Percentiles rank a stretch among this genome's conserved stretches.
phyloP scores from a whole-genome alignment of 2,888 invertebrate genomes.

The Patella ulyssiponensis region DNA sequence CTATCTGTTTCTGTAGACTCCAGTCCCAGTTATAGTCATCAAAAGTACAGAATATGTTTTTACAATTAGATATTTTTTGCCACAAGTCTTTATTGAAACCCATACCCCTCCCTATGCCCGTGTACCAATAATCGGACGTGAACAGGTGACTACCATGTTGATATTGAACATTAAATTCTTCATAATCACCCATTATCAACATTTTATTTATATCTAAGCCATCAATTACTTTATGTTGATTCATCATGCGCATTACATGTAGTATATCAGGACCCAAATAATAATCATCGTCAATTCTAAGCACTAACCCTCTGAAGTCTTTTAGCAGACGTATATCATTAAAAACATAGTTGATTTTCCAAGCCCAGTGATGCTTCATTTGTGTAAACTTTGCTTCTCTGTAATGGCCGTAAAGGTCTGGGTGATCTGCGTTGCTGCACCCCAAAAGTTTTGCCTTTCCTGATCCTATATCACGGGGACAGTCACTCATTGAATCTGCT shows the following conservation, averaged over 20 bases:
- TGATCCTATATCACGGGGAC: slow-evolving; percentile 15
- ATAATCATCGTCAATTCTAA: slow-evolving; percentile 24
- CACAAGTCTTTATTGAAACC: slow-evolving; percentile 19
- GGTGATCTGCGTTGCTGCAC: slow-evolving; percentile 20
- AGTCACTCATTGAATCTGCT: slow-evolving; percentile 17
- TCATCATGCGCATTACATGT: slow-evolving; percentile 6
- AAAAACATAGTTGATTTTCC: slow-evolving; percentile 23
- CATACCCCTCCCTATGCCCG: slow-evolving; percentile 20
- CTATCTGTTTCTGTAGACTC: slow-evolving; percentile 9
- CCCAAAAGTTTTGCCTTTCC: slow-evolving; percentile 5
- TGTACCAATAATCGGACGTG: slow-evolving; percentile 1
- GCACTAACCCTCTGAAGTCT: slow-evolving; percentile 17
- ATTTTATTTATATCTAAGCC: neutral
- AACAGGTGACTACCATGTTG: neutral
- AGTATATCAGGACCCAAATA: slow-evolving; percentile 20
- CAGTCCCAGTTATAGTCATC: slow-evolving; percentile 31
- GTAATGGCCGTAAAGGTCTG: slow-evolving; percentile 24
- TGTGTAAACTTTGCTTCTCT: slow-evolving; percentile 19
- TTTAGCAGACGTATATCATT: slow-evolving; percentile 13
- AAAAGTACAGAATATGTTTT: slow-evolving; percentile 16
- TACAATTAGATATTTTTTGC: slow-evolving; percentile 17
- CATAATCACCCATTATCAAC: slow-evolving; percentile 21
- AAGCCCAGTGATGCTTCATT: slow-evolving; percentile 27
- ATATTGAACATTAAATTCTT: neutral
- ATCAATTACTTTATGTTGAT: neutral